Evolutionary conservation across 1,140 invertebrate genomes (phyloP), one percentile per base, ranked within the genome.

Genomic region (Lerema accius): DNA sequence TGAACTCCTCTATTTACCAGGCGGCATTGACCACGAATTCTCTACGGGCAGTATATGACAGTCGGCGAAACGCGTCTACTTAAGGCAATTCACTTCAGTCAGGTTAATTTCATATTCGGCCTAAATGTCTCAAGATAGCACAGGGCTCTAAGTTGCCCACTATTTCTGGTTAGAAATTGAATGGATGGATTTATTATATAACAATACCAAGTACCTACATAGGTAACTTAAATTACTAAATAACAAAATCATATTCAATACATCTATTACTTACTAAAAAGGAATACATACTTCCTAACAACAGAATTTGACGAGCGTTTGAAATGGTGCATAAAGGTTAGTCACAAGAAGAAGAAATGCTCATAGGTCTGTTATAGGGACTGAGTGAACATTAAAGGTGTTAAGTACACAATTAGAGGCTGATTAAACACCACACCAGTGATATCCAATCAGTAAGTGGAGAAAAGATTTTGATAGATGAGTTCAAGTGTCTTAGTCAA

Each of bases 321-420:
- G 42, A 58, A 58, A 58, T 45, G 62, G 82, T 84, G 82, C 80
- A 76, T 66, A 81, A 77, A 78, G 74, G 88, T 90, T 90, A 90
- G 88, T 90, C 81, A 90, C 86, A 84, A 48, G 75, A 82, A 63
- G 73, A 72, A 76, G 71, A 82, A 71, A 66, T 75, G 68, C 4
- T 19, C 7, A 72, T 66, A 78, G 71, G 73, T 73, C 73, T 75
- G 76, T 83, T 79, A 75, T 60, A 72, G 69, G 67, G 62, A 63
- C 63, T 42, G 64, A 59, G 61, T 79, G 32, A 28, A 60, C 66
- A 75, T 65, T 58, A 67, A 62, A 71, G 62, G 56, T 66, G 69
- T 79, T 71, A 66, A 66, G 15, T 59, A 39, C 26, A 59, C 37
- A 40, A 51, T 51, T 37, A 80, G 68, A 76, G 49, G 69, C 64